Evolutionary conservation across 2,797 vertebrate genomes (phyloP), one percentile per base, ranked within the genome.

Genomic region (Rhinogobio ventralis): DNA sequence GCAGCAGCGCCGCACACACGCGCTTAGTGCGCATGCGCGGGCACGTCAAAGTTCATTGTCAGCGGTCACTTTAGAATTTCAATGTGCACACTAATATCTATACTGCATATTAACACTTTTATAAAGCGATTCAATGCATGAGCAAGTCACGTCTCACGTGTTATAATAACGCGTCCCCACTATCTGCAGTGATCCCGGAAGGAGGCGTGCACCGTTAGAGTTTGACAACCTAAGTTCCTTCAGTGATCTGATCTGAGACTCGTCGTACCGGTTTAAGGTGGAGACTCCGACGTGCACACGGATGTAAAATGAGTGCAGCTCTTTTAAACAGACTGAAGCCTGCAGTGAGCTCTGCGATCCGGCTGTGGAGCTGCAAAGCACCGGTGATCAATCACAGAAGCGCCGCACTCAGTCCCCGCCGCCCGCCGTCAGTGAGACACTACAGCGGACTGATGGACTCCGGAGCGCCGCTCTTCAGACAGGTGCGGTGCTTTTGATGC

Each of bases 391-490:
- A 4, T 17, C 23, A 0, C 23, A n/a, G 76, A 17, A 64, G 1
- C 7, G 25, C 20, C 33, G 33, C 36, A 0, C 15, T 36, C 39
- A 25, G 13, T n/a, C 39, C 7, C 13, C 69, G 6, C 69, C 7
- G 13, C 23, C 46, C 28, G 49, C 30, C 79, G 49, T 53, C 79
- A 49, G 7, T 11, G 39, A 88, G 90, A 62, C 19, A 51, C 0
- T 91, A 89, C 87, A 92, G 92, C 87, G 87, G 90, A 84, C 75
- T 86, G 67, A 91, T 89, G 89, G 86, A 89, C 20, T n/a, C 51
- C 0, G 55, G 86, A 4, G 91, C 92, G 3, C 87, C 93, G 2
- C 7, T 95, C 66, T 94, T 96, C 89, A 92, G 94, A 91, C 95
- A 96, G 79, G 79, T 81, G 14, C 67, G 9, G 2, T 14, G 25